A percentile compares a stretch with the other conserved stretches of the same genome.
phyloP scores from a whole-genome alignment of 2,113 vertebrate genomes.

The Pygoscelis adeliae region DNA sequence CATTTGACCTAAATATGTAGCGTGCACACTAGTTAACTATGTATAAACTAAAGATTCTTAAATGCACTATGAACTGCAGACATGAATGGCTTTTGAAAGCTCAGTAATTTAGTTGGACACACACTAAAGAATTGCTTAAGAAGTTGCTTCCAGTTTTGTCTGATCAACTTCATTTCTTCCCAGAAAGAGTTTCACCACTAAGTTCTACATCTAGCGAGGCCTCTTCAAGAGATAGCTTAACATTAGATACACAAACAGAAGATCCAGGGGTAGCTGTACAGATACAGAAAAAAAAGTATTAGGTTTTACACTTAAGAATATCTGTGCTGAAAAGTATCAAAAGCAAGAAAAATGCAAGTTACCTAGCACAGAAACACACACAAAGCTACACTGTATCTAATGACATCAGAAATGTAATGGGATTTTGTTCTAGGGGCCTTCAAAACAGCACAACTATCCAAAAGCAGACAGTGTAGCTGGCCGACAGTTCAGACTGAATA shows the following conservation, averaged over 20 bases:
- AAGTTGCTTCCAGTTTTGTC: constrained; percentile 29
- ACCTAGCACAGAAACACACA: background rate
- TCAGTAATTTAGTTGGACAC: constrained; percentile 16
- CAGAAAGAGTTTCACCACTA: constrained; percentile 3
- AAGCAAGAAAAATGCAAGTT: background rate
- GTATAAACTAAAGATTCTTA: background rate
- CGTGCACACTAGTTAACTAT: background rate
- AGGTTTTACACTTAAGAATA: background rate
- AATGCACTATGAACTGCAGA: background rate
- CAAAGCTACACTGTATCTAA: background rate
- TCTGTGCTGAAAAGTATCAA: background rate
- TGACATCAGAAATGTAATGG: background rate
- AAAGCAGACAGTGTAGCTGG: background rate
- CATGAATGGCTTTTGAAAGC: constrained; percentile 33
- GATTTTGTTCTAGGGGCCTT: background rate
- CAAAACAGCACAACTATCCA: background rate
- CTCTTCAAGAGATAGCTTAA: constrained; percentile 47
- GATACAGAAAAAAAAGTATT: background rate
- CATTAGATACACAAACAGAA: constrained; percentile 25
- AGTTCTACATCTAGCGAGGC: background rate
- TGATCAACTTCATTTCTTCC: constrained; percentile 64
- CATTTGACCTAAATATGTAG: constrained; percentile 38
- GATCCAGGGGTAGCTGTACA: constrained; percentile 52
- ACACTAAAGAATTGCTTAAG: background rate
- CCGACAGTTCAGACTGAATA: background rate